A percentile compares a stretch with the other conserved stretches of the same genome.
Evolutionary conservation across 2,888 invertebrate genomes (phyloP).

Genomic region (Salpingus planirostris): DNA sequence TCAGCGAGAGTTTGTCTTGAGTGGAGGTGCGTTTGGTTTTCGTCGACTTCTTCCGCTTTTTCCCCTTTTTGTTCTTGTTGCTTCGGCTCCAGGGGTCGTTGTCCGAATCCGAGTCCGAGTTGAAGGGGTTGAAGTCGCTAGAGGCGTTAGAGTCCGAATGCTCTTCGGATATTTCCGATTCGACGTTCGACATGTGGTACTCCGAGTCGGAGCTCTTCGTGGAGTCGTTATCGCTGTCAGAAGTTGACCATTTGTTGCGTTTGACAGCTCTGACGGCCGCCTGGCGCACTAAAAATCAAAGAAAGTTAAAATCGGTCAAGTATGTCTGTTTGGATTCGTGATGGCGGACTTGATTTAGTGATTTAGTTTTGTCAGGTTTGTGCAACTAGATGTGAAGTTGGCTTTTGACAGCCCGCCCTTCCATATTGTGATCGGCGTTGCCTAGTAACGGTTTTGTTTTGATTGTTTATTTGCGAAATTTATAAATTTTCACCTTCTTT

Average conservation of each 20-base stretch:
- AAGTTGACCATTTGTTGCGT: slow-evolving; percentile 53
- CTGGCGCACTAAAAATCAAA: too few relatives aligned
- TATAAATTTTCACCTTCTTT: too few relatives aligned
- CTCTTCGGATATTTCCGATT: slow-evolving; percentile 46
- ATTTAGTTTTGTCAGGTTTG: too few relatives aligned
- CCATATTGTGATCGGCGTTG: too few relatives aligned
- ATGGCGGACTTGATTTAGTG: too few relatives aligned
- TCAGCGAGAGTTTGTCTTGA: slow-evolving; percentile 71
- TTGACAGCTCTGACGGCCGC: slow-evolving; percentile 53
- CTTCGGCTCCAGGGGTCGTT: slow-evolving; percentile 50
- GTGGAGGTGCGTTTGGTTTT: slow-evolving; percentile 43
- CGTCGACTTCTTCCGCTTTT: slow-evolving; percentile 34
- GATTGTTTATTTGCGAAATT: too few relatives aligned
- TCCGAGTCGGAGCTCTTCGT: slow-evolving; percentile 47
- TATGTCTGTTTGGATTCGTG: too few relatives aligned
- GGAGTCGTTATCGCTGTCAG: slow-evolving; percentile 54
- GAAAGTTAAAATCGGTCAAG: too few relatives aligned
- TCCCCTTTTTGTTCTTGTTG: slow-evolving; percentile 35
- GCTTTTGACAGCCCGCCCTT: too few relatives aligned
- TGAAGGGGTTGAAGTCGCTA: slow-evolving; percentile 90
- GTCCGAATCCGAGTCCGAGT: slow-evolving; percentile 72
- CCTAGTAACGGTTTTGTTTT: too few relatives aligned
- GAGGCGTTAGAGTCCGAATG: slow-evolving; percentile 54
- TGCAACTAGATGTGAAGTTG: too few relatives aligned
- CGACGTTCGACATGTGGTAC: slow-evolving; percentile 45